Evolutionary conservation across 2,113 vertebrate species (phyloP), one percentile per base, ranked within the genome.

Genomic region (Anarhynchus alexandrinus): DNA sequence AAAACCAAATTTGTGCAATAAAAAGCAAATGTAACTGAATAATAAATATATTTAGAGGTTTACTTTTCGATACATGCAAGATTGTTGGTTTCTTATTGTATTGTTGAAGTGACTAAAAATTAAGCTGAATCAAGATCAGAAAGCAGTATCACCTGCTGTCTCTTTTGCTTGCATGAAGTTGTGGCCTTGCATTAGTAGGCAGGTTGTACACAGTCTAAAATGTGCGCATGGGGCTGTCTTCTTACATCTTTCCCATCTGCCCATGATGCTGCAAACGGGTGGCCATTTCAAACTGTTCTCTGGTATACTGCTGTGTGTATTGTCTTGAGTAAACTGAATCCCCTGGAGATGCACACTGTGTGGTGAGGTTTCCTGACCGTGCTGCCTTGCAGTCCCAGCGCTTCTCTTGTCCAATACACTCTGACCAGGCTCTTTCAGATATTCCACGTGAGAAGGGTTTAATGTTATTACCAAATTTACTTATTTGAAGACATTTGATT

Each of bases 21-120:
- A 78, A 88, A 96, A 97, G 36, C n/a, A 92, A 98, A 90, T 97
- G 70, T 92, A 96, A 95, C 61, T 91, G 88, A 96, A 97, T 91
- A 98, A 98, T 97, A 97, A 98, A 97, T 87, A 92, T 86, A 94
- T 93, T 96, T 97, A 93, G 80, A 96, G 80, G 73, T 95, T 18
- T 94, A 57, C 82, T 93, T 97, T 98, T 95, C 89, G 69, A 96
- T 95, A 96, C 36, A 77, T n/a, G 40, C 40, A 52, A 81, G 11
- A 38, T 83, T 89, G 72, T 93, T 92, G 64, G 54, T 92, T 84
- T 90, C 42, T 91, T 77, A 17, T 16, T 80, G 34, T 51, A 2
- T 49, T 73, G 15, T 74, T 80, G 40, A 77, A 86, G 36, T 0
- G 3, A 47, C 61, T 86, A 14, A 74, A 90, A 67, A 45, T 58